Base-by-base conservation (phyloP, 2,888 invertebrate genomes). In the Nasonovia ribisnigri region DNA sequence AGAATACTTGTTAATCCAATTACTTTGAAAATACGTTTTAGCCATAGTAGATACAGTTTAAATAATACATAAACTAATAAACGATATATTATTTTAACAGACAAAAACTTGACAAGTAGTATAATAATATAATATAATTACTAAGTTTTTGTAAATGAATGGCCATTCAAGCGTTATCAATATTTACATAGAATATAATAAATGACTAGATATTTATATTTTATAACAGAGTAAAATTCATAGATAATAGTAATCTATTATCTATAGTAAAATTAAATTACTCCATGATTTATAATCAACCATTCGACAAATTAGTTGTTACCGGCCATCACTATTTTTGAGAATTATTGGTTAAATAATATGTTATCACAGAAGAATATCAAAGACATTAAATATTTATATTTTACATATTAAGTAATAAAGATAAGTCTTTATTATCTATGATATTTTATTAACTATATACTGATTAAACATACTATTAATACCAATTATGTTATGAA, bases 21-120 rank as follows among this genome's bases (percentile, higher is more conserved):
- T 46, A 86, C 46, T 86, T 86, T 86, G 86, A 86, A 86, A 86
- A 86, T 86, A 86, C 46, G 86, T 86, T 86, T 86, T 86, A 86
- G 46, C 86, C 86, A 86, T 86, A 46, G 86, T 46, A 26, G 24
- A 86, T 86, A 46, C 26, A 86, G 5, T 86, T 86, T 46, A 86
- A 86, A 86, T 8, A 86, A 86, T 26, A 46, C 3, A 86, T 46
- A 11, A 29, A 86, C 13, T 86, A 46, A 86, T 43, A 46, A 46
- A 46, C 11, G 10, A 86, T 46, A 46, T 46, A 46, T 46, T 46
- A 46, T 84, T 86, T 26, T 86, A 86, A 86, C 86, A 86, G 54
- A 86, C 10, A 24, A 86, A 86, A 86, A 86, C 42, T 84, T 60
- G 10, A 60, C 60, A n/a, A 60, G 29, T 60, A 51, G n/a, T 51